Evolutionary conservation across 2,888 invertebrate species (phyloP).

Genomic region (Pseudococcus longispinus): DNA sequence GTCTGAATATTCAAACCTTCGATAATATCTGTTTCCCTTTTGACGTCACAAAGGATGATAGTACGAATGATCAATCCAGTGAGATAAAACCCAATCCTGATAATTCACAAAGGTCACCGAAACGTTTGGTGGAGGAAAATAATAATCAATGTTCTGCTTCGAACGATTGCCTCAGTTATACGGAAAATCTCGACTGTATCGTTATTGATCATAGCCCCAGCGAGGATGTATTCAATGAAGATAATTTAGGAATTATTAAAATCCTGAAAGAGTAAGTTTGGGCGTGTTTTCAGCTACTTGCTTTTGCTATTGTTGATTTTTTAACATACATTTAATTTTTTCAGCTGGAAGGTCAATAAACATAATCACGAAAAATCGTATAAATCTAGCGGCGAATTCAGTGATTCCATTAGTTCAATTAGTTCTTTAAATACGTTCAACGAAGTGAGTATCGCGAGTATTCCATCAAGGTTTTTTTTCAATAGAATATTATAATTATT

Average conservation of each 20-base stretch:
- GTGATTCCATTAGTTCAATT: slow-evolving; percentile 50
- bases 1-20: slow-evolving; percentile 6
- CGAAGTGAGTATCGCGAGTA: slow-evolving; percentile 34
- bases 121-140: neutral
- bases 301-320: neutral
- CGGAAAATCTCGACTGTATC: neutral
- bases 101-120: neutral
- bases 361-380: neutral
- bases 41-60: neutral
- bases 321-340: neutral
- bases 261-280: slow-evolving; percentile 33
- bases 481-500: neutral
- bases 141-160: neutral
- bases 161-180: neutral
- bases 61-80: neutral
- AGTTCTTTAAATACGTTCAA: slow-evolving; percentile 49
- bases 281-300: neutral
- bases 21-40: neutral
- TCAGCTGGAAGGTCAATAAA: slow-evolving; percentile 44
- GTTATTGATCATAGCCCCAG: neutral
- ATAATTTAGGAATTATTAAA: slow-evolving; percentile 49
- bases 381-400: slow-evolving; percentile 24
- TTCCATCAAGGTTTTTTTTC: neutral
- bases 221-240: slow-evolving; percentile 38
- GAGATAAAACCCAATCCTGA: neutral